These are phyloP conservation scores for Salvelinus fontinalis DNA, from an alignment of 2,113 vertebrate species.

Conservation along the genomic window DNA sequence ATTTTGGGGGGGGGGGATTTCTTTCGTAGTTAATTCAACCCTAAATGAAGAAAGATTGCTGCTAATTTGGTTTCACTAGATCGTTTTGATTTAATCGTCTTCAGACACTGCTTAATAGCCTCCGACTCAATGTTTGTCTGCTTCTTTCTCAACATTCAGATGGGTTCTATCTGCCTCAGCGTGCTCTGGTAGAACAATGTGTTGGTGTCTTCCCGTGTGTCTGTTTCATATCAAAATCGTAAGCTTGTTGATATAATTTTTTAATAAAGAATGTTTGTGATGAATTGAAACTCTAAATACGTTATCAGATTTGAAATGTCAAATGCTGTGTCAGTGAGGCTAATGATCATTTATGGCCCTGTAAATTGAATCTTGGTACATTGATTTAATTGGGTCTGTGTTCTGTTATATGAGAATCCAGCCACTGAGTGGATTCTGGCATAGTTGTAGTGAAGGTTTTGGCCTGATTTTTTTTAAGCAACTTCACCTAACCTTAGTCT, in stretches of 20 bases:
- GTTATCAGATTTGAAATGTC: not conserved
- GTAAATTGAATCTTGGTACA: too few relatives aligned
- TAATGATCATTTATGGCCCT: too few relatives aligned
- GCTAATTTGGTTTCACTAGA: too few relatives aligned
- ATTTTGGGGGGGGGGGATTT: too few relatives aligned
- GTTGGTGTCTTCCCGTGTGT: too few relatives aligned
- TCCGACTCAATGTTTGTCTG: not conserved
- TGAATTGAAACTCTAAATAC: not conserved
- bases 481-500: too few relatives aligned
- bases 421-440: too few relatives aligned
- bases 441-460: too few relatives aligned
- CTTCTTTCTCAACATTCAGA: not conserved
- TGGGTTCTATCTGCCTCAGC: not conserved
- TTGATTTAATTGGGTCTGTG: too few relatives aligned
- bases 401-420: too few relatives aligned
- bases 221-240: constrained; percentile 13
- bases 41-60: not conserved
- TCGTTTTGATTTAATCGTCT: constrained; percentile 9
- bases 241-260: constrained; percentile 21
- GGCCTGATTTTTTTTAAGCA: too few relatives aligned
- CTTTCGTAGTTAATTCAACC: not conserved
- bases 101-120: not conserved
- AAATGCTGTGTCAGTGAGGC: not conserved
- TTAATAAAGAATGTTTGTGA: constrained; percentile 45
- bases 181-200: not conserved